Percentiles rank a stretch among this genome's conserved stretches.
phyloP scores from a whole-genome alignment of 2,797 vertebrate genomes.

The Characodon lateralis region DNA sequence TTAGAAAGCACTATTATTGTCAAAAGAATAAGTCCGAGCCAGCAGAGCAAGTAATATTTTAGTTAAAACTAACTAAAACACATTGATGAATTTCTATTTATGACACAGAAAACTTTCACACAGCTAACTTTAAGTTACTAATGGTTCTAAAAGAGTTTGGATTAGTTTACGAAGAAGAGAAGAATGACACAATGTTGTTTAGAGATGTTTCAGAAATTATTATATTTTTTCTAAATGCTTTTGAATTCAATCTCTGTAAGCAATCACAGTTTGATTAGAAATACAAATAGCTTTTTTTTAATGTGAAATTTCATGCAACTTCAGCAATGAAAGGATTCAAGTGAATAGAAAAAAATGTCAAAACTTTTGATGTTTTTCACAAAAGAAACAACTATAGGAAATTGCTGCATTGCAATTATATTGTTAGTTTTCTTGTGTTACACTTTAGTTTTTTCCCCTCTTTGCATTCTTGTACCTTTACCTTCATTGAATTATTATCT shows the following conservation, averaged over 20 bases:
- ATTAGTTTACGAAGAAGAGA: background rate
- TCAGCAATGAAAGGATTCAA: too few species aligned
- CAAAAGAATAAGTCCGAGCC: background rate
- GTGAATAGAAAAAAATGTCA: background rate
- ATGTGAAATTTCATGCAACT: too few species aligned
- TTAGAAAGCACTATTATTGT: background rate
- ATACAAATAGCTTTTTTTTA: background rate
- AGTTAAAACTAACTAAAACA: background rate
- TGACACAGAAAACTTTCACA: background rate
- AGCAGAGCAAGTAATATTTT: background rate
- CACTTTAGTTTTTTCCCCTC: background rate
- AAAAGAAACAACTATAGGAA: background rate
- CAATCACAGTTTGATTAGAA: background rate
- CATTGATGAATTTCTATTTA: background rate
- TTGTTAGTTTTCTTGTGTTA: background rate
- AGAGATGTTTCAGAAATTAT: background rate
- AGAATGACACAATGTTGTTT: background rate
- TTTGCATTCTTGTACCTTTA: background rate
- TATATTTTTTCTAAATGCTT: background rate
- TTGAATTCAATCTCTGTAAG: background rate
- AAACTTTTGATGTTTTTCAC: background rate
- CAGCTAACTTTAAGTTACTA: background rate
- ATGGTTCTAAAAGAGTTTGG: background rate
- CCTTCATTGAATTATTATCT: background rate
- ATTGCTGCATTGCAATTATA: background rate